These are phyloP conservation scores for Acrobasis repandana DNA, from an alignment of 2,888 invertebrate species.

Conservation along the genomic window DNA sequence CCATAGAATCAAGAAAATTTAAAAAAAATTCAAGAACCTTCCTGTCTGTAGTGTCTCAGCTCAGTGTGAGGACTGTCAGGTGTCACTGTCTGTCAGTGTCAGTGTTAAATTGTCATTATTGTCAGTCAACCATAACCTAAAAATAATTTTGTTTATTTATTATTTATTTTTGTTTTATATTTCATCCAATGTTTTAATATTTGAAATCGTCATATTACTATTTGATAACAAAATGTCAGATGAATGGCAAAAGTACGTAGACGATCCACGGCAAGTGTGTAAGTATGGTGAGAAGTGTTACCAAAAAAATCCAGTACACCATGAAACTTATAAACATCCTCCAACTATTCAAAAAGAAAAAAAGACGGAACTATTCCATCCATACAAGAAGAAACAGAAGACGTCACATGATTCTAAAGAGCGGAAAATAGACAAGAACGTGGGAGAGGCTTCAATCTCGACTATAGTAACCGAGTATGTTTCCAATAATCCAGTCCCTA, in stretches of 20 bases:
- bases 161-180: not conserved
- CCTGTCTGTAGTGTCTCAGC: no score
- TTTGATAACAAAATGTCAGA: slow-evolving; percentile 54
- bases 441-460: slow-evolving; percentile 9
- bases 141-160: no score
- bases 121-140: no score
- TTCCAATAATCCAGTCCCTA: slow-evolving; percentile 26
- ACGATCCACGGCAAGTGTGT: slow-evolving; percentile 84
- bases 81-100: no score
- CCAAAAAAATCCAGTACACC: slow-evolving; percentile 90
- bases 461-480: slow-evolving; percentile 9
- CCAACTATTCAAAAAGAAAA: slow-evolving; percentile 57
- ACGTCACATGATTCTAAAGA: slow-evolving; percentile 23
- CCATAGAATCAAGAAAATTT: no score
- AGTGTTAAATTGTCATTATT: no score
- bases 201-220: not conserved
- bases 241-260: slow-evolving; percentile 58
- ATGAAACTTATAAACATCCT: slow-evolving; percentile 89
- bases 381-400: slow-evolving; percentile 40
- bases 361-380: slow-evolving; percentile 49
- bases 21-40: no score
- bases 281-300: slow-evolving; percentile 92
- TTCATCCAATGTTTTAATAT: not conserved
- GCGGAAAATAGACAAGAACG: not conserved
- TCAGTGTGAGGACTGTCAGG: no score